These are phyloP conservation scores for Onychomys torridus DNA, from an alignment of 2,797 vertebrate genomes.

Conservation along the genomic window DNA sequence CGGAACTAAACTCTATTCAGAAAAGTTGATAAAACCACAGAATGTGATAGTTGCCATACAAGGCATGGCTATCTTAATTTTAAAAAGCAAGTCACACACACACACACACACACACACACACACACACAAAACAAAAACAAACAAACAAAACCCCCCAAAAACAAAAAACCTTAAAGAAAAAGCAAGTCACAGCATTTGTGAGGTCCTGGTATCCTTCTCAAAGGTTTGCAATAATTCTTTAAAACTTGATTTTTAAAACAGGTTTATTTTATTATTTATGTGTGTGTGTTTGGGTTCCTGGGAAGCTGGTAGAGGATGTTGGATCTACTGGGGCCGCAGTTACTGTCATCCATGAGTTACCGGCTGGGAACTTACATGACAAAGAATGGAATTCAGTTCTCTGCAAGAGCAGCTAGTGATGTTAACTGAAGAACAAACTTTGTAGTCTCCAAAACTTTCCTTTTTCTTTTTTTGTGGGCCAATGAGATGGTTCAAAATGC, in stretches of 20 bases:
- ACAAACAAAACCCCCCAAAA: too few species aligned
- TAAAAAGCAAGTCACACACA: conserved; percentile 9
- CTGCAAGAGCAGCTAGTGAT: background rate
- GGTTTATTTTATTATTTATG: background rate
- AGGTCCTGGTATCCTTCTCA: background rate
- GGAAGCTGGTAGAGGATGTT: background rate
- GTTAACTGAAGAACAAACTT: background rate
- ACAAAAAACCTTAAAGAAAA: background rate
- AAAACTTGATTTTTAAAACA: background rate
- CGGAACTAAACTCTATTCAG: background rate
- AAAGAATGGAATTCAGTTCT: background rate
- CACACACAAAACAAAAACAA: too few species aligned
- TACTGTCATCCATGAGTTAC: background rate
- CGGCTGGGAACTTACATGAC: background rate
- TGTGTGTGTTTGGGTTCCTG: background rate
- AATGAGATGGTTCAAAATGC: background rate
- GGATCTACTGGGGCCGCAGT: background rate
- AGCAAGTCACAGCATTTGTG: background rate
- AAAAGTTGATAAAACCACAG: background rate
- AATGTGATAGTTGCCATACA: background rate
- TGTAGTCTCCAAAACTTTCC: background rate
- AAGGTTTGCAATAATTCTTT: background rate
- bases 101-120: too few species aligned
- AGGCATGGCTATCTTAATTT: background rate
- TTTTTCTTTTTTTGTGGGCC: background rate